A percentile compares a stretch with the other conserved stretches of the same genome.
Conservation (phyloP, 2,797 vertebrate genomes). For the Pangasius mekongensis region DNA sequence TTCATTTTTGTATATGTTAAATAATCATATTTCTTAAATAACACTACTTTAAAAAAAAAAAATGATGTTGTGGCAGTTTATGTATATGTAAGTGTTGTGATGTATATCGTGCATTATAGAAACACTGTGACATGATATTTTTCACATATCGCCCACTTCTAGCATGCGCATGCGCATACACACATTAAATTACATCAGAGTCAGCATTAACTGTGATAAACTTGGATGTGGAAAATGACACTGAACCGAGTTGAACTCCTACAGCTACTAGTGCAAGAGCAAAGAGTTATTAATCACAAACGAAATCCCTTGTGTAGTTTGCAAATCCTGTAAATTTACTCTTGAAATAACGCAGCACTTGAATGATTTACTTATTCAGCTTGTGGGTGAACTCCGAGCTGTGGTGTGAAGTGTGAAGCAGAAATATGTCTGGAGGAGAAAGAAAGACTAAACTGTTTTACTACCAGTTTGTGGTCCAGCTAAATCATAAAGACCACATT, state of each 20-base stretch:
- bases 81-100: neutral
- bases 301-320: neutral
- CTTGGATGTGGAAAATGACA: slow-evolving; percentile 7
- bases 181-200: neutral
- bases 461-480: neutral
- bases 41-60: neutral
- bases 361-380: neutral
- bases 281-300: neutral
- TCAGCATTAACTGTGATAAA: neutral
- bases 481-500: neutral
- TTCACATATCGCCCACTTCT: neutral
- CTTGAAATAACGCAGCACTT: neutral
- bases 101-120: neutral
- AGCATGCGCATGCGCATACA: neutral
- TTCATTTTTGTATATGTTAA: neutral
- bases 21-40: neutral
- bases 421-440: neutral
- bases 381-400: neutral
- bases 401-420: neutral
- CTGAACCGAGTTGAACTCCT: neutral
- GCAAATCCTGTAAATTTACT: neutral
- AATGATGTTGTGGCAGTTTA: neutral
- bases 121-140: neutral
- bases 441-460: slow-evolving; percentile 6
- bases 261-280: neutral